phyloP scores from a whole-genome alignment of 1,140 invertebrate genomes.

The Lysiphlebus fabarum region DNA sequence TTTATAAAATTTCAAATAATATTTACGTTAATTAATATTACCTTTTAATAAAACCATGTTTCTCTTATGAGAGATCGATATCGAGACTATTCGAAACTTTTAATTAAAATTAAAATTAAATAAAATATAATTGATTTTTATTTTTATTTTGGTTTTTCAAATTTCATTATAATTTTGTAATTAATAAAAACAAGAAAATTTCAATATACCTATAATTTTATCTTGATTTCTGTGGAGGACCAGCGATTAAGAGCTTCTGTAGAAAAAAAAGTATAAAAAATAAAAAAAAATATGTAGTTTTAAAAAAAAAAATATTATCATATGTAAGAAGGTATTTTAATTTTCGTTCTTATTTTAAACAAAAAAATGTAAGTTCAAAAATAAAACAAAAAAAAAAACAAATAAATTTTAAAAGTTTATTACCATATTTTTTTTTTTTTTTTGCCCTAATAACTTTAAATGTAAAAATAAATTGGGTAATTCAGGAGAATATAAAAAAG shows the following conservation, averaged over 20 bases:
- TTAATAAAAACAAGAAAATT: constrained; percentile 25
- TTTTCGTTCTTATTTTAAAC: too few relatives aligned
- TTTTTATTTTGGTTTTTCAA: too few relatives aligned
- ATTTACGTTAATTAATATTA: not conserved
- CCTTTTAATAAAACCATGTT: constrained; percentile 30
- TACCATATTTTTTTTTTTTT: too few relatives aligned
- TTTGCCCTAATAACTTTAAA: too few relatives aligned
- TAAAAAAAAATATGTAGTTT: not conserved
- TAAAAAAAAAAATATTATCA: constrained; percentile 3
- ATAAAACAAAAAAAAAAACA: too few relatives aligned
- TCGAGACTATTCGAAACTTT: constrained; percentile 24
- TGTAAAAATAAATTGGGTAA: not conserved
- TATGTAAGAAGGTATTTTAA: not conserved
- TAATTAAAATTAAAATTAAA: constrained; percentile 6
- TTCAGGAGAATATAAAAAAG: constrained; percentile 4
- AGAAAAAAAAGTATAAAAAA: constrained; percentile 5
- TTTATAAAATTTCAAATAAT: too few relatives aligned
- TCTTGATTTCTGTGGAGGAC: constrained; percentile 24
- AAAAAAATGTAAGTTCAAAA: too few relatives aligned
- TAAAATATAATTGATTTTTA: not conserved
- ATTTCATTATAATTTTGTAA: constrained; percentile 17
- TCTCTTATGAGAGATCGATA: constrained; percentile 25
- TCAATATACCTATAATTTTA: constrained; percentile 5
- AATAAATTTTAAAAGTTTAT: not conserved
- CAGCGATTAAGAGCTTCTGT: constrained; percentile 1